These are phyloP conservation scores for Clarias fuscus DNA, from an alignment of 2,797 vertebrate species.

Conservation along the genomic window DNA sequence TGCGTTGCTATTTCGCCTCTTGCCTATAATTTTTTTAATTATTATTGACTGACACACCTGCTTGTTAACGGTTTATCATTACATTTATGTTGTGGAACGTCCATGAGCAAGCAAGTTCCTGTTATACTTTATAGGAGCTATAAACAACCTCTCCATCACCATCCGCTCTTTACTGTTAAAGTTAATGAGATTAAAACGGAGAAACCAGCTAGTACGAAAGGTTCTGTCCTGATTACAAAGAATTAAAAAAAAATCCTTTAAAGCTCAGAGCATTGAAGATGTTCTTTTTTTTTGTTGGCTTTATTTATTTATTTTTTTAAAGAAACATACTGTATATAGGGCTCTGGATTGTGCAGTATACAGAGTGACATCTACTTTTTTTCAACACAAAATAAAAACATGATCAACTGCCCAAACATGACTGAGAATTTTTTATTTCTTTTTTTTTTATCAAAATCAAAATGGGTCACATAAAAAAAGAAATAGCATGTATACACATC, in stretches of 20 bases:
- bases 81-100: not conserved
- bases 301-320: too few relatives aligned
- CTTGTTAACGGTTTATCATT: not conserved
- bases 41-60: not conserved
- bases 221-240: not conserved
- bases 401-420: too few relatives aligned
- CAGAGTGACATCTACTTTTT: too few relatives aligned
- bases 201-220: not conserved
- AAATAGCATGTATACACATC: too few relatives aligned
- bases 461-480: too few relatives aligned
- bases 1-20: not conserved
- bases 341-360: too few relatives aligned
- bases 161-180: not conserved
- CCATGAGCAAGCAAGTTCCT: not conserved
- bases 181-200: not conserved
- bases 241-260: not conserved
- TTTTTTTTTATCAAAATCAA: too few relatives aligned
- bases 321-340: too few relatives aligned
- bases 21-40: not conserved
- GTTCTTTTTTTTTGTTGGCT: too few relatives aligned
- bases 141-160: not conserved
- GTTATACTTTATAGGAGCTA: not conserved
- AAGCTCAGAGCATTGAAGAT: too few relatives aligned
- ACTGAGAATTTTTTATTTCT: too few relatives aligned
- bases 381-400: too few relatives aligned